These are phyloP conservation scores for Bhutanitis thaidina DNA, from an alignment of 2,888 invertebrate genomes.

Conservation along the genomic window DNA sequence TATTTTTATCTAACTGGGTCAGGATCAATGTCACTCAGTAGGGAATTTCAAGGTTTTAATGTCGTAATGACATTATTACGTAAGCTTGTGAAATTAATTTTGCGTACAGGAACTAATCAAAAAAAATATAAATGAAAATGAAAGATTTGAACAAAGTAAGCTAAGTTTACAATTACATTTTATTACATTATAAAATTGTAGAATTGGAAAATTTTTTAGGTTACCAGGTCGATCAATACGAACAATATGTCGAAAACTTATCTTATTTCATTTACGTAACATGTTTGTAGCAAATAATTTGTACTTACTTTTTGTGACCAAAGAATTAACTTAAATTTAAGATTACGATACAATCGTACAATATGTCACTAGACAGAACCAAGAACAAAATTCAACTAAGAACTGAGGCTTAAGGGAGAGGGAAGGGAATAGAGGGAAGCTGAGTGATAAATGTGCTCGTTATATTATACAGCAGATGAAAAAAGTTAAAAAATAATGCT, in stretches of 20 bases:
- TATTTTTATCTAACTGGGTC: slow-evolving; percentile 42
- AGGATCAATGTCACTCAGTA: slow-evolving; percentile 67
- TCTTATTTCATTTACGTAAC: not conserved
- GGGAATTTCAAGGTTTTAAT: slow-evolving; percentile 53
- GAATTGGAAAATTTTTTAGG: not conserved
- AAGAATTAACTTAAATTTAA: slow-evolving; percentile 9
- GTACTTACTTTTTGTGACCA: slow-evolving; percentile 10
- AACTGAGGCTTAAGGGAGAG: no score
- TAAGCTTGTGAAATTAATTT: slow-evolving; percentile 44
- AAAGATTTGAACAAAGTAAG: not conserved
- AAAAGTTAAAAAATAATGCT: no score
- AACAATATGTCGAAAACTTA: not conserved
- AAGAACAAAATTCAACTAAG: not conserved
- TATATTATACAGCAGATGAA: no score
- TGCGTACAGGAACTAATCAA: not conserved
- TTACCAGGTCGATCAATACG: slow-evolving; percentile 7
- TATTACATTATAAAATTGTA: not conserved
- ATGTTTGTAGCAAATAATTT: not conserved
- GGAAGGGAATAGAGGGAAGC: no score
- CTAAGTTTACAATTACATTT: not conserved
- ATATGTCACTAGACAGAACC: no score
- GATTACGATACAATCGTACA: no score
- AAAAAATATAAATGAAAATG: not conserved
- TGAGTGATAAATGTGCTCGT: no score
- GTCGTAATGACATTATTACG: slow-evolving; percentile 71